Percentiles rank a stretch among this genome's conserved stretches.
phyloP scores from a whole-genome alignment of 2,888 invertebrate genomes.

The Sipha maydis region DNA sequence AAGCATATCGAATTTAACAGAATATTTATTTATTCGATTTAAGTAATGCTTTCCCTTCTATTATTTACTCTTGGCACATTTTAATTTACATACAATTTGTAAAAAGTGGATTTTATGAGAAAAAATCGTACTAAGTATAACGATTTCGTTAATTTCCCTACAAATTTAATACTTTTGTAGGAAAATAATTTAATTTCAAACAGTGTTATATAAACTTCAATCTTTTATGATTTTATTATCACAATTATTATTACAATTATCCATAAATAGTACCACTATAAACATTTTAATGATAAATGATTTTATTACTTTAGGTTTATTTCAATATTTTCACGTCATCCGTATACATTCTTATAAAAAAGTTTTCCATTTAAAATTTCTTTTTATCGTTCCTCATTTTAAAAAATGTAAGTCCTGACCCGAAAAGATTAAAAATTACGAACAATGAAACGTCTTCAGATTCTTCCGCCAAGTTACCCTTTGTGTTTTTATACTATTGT shows the following conservation, averaged over 20 bases:
- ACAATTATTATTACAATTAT: too few relatives aligned
- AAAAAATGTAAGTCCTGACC: constrained; percentile 38
- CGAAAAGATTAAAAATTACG: constrained; percentile 52
- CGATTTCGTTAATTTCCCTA: background rate
- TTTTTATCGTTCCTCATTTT: background rate
- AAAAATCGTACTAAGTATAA: background rate
- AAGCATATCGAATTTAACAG: constrained; percentile 9
- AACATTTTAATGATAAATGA: too few relatives aligned
- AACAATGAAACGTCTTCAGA: constrained; percentile 45
- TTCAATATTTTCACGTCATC: background rate
- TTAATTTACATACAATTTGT: background rate
- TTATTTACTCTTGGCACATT: background rate
- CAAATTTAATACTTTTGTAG: too few relatives aligned
- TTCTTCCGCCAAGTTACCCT: constrained; percentile 15
- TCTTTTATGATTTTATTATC: too few relatives aligned
- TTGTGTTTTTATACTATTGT: background rate
- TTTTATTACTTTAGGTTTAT: background rate
- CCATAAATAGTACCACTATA: too few relatives aligned
- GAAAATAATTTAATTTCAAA: too few relatives aligned
- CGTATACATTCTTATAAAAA: background rate
- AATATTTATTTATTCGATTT: constrained; percentile 13
- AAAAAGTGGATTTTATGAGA: background rate
- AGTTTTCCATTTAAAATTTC: background rate
- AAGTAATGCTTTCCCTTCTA: background rate
- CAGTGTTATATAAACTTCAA: too few relatives aligned